Evolutionary conservation across 2,797 vertebrate genomes (phyloP).

Genomic region (Numenius phaeopus): DNA sequence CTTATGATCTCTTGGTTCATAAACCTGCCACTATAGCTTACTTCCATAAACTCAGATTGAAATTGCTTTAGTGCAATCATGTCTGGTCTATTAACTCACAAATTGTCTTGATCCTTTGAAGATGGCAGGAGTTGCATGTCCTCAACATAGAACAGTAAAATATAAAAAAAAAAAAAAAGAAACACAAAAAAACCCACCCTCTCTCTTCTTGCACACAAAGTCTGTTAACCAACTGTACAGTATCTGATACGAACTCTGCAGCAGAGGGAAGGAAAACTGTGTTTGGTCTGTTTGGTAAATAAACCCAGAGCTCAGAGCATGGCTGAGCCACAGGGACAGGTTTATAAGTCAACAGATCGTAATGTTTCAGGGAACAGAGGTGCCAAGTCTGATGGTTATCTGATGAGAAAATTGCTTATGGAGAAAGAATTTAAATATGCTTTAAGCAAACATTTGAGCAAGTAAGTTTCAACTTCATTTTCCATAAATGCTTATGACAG

Average conservation of each 20-base stretch:
- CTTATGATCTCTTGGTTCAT: constrained; percentile 63
- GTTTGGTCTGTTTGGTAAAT: not conserved
- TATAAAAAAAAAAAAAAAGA: not conserved
- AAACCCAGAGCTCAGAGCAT: not conserved
- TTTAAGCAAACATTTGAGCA: not conserved
- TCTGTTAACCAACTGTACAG: not conserved
- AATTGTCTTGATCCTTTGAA: constrained; percentile 57
- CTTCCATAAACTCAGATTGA: constrained; percentile 56
- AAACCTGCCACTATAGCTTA: constrained; percentile 55
- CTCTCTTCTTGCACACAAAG: not conserved
- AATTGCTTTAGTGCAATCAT: constrained; percentile 65
- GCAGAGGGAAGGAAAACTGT: not conserved
- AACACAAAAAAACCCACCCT: too few relatives aligned
- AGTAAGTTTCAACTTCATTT: constrained; percentile 1
- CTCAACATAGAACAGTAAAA: not conserved
- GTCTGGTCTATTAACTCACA: constrained; percentile 69
- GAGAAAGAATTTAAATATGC: not conserved
- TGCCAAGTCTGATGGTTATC: not conserved
- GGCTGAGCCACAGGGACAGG: not conserved
- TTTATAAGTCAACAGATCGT: constrained; percentile 1
- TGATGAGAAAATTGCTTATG: constrained; percentile 18
- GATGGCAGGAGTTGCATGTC: not conserved
- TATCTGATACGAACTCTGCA: not conserved
- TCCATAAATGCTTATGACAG: not conserved
- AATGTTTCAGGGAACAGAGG: not conserved